Evolutionary conservation across 2,888 invertebrate genomes (phyloP), one percentile per base, ranked within the genome.

Genomic region (Coenonympha glycerion): DNA sequence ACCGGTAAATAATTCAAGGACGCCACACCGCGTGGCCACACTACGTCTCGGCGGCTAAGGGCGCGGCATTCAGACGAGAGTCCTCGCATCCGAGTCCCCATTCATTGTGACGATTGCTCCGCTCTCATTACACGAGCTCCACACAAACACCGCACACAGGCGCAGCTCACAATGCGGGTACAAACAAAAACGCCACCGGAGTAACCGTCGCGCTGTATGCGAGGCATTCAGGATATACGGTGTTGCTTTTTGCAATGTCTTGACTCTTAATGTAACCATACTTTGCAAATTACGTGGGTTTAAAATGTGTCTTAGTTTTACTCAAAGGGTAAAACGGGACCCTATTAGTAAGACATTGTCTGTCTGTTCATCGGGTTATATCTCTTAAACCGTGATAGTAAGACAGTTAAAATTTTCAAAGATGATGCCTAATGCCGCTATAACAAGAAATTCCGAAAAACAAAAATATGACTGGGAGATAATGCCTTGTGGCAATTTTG

Each of bases 21-120:
- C 6, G 50, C 30, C 52, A 55, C 49, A 47, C 47, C 51, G 49
- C 42, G 50, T 61, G 48, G 56, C 45, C 50, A 55, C 57, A 46
- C 57, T 24, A 49, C 52, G 53, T 45, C 60, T 56, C 53, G 54
- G 44, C 59, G 60, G 58, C 52, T 61, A 62, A 68, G 66, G 64
- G 62, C 62, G 61, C 62, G 64, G 71, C 71, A 76, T 79, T 80
- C 76, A 81, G 69, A 65, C 65, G 64, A 68, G 68, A 58, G 72
- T 69, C 57, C 66, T 69, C 64, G 57, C 60, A 63, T 65, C 67
- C 68, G 66, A 68, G 56, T 59, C 58, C 60, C 79, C 71, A 81
- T 84, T 84, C 83, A 84, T 84, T 83, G 82, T 82, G 79, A 77
- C 79, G 80, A 83, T 82, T 84, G 81, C 82, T 72, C 69, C 64